Conservation (phyloP, 2,888 invertebrate genomes). For the Leistus spinibarbis region DNA sequence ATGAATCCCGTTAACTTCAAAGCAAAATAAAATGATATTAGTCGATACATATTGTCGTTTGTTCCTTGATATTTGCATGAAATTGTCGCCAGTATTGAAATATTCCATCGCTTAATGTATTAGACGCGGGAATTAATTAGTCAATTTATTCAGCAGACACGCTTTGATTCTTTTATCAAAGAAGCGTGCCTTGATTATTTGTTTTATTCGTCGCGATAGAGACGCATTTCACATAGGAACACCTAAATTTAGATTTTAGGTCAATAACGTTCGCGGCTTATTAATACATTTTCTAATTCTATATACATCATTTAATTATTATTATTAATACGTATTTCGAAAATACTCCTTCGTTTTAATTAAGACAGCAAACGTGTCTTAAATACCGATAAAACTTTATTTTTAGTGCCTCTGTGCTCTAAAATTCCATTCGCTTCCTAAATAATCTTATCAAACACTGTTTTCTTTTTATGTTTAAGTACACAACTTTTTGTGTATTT, state of each 20-base stretch:
- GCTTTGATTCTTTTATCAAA: background rate
- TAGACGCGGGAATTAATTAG: background rate
- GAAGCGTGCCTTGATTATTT: background rate
- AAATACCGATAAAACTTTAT: slow-evolving; percentile 26
- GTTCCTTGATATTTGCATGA: background rate
- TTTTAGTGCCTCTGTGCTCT: slow-evolving; percentile 1
- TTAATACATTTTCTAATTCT: background rate
- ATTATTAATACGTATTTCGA: background rate
- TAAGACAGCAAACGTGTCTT: slow-evolving; percentile 7
- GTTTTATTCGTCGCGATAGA: background rate
- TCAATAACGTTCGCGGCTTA: slow-evolving; percentile 21
- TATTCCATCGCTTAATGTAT: background rate
- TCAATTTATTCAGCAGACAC: background rate
- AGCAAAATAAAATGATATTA: too few species aligned
- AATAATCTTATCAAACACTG: slow-evolving; percentile 20
- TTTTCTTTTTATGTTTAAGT: background rate
- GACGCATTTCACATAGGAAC: slow-evolving; percentile 1
- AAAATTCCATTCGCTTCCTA: slow-evolving; percentile 14
- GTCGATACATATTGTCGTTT: background rate
- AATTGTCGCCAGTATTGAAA: background rate
- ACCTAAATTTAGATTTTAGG: slow-evolving; percentile 31
- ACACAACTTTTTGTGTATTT: background rate
- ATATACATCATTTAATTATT: slow-evolving; percentile 24
- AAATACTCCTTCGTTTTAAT: slow-evolving; percentile 20
- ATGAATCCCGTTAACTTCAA: too few species aligned